phyloP scores from a whole-genome alignment of 2,797 vertebrate species.

The Philypnodon macrostomus region DNA sequence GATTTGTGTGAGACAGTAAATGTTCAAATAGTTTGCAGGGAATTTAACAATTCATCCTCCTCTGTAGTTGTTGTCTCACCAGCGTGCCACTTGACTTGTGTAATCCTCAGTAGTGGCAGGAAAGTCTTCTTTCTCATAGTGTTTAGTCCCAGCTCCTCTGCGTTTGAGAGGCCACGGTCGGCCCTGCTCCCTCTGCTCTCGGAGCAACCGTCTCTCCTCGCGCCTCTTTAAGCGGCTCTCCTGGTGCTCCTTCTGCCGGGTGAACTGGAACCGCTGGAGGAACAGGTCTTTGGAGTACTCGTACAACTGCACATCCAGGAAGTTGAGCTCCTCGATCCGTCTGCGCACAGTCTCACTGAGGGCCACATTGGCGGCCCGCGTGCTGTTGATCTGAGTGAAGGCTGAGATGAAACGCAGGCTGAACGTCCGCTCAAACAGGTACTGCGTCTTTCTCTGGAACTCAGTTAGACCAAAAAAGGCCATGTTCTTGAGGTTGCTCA shows the following conservation, averaged over 20 bases:
- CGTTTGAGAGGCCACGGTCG: slow-evolving; percentile 74
- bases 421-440: slow-evolving; percentile 98
- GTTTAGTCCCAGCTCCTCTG: slow-evolving; percentile 43
- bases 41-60: slow-evolving; percentile 34
- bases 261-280: slow-evolving; percentile 93
- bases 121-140: slow-evolving; percentile 56
- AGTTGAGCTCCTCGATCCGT: slow-evolving; percentile 92
- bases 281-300: slow-evolving; percentile 95
- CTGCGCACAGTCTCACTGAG: slow-evolving; percentile 83
- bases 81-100: slow-evolving; percentile 91
- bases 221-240: slow-evolving; percentile 86
- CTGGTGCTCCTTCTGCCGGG: slow-evolving; percentile 87
- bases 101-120: slow-evolving; percentile 91
- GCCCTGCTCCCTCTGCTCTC: slow-evolving; percentile 78
- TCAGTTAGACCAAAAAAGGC: slow-evolving; percentile 97
- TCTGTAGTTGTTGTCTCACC: slow-evolving; percentile 79
- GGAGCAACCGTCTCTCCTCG: slow-evolving; percentile 84
- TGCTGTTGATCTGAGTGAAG: slow-evolving; percentile 96
- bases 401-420: slow-evolving; percentile 94
- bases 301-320: slow-evolving; percentile 92
- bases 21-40: slow-evolving; percentile 36
- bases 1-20: slow-evolving; percentile 37
- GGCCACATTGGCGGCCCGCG: slow-evolving; percentile 93
- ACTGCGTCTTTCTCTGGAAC: slow-evolving; percentile 97
- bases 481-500: slow-evolving; percentile 97